A percentile compares a stretch with the other conserved stretches of the same genome.
Evolutionary conservation across 2,113 vertebrate genomes (phyloP).

Genomic region (Alosa alosa): DNA sequence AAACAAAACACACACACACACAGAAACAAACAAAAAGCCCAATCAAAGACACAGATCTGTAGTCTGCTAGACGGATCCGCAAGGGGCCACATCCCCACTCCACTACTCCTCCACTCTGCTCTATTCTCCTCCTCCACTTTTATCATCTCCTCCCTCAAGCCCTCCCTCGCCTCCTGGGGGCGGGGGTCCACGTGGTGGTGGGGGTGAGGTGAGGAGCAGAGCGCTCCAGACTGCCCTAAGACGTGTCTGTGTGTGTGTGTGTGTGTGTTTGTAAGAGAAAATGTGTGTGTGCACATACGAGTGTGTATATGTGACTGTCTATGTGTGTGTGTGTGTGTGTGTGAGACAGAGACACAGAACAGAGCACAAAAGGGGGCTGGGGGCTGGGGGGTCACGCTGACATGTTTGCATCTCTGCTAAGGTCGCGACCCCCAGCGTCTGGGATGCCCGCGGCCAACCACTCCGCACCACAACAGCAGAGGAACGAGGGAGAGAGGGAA

Average conservation of each 20-base stretch:
- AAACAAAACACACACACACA: constrained; percentile 13
- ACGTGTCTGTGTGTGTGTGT: constrained; percentile 62
- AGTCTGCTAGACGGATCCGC: constrained; percentile 40
- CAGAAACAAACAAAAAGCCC: constrained; percentile 33
- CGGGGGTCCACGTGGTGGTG: constrained; percentile 34
- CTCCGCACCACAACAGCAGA: constrained; percentile 46
- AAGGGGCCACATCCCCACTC: constrained; percentile 45
- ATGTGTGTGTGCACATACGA: constrained; percentile 25
- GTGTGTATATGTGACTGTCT: background rate
- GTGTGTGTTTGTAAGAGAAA: background rate
- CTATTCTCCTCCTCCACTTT: too few relatives aligned
- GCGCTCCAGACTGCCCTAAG: constrained; percentile 72
- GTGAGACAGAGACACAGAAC: background rate
- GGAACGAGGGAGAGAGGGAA: constrained; percentile 40
- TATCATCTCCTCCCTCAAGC: too few relatives aligned
- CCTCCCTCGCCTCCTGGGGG: constrained; percentile 61
- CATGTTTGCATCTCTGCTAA: constrained; percentile 70
- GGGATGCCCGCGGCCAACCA: constrained; percentile 64
- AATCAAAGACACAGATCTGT: constrained; percentile 49
- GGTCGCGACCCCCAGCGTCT: constrained; percentile 65
- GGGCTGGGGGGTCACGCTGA: constrained; percentile 61
- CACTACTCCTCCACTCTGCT: too few relatives aligned
- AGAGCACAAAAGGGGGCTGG: background rate
- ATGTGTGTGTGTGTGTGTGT: background rate
- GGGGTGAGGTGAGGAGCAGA: constrained; percentile 66